Percentiles rank a stretch among this genome's conserved stretches.
Conservation (phyloP, 2,113 vertebrate species). For the Callaeas wilsoni region DNA sequence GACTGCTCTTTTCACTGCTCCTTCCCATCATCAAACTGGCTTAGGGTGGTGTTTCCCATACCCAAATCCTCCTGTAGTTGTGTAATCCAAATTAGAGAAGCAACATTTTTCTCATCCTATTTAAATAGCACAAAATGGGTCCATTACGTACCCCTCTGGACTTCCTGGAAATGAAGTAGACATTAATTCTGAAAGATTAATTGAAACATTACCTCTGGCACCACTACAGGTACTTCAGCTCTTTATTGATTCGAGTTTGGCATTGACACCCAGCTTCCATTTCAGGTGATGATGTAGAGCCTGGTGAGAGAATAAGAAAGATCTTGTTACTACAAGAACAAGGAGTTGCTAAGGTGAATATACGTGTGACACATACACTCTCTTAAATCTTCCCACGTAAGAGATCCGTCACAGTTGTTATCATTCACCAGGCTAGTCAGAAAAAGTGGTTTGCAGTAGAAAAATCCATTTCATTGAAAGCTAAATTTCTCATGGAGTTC, state of each 20-base stretch:
- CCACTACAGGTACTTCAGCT: neutral
- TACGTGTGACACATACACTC: neutral
- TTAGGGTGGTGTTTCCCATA: neutral
- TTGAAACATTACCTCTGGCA: conserved; percentile 31
- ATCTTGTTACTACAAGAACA: neutral
- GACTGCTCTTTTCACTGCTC: neutral
- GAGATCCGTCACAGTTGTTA: neutral
- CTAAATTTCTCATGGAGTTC: neutral
- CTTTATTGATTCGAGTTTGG: conserved; percentile 10
- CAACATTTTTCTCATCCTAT: neutral
- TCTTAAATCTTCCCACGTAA: neutral
- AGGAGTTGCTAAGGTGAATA: neutral
- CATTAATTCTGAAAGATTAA: conserved; percentile 18
- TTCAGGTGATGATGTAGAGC: neutral
- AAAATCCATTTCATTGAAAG: neutral
- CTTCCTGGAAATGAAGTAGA: conserved; percentile 47
- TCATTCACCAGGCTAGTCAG: neutral
- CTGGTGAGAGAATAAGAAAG: neutral
- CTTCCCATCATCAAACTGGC: neutral
- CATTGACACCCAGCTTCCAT: neutral
- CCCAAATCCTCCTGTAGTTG: neutral
- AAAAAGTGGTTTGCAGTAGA: neutral
- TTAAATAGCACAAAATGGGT: neutral
- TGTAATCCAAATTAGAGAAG: neutral
- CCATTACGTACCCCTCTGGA: neutral